A percentile compares a stretch with the other conserved stretches of the same genome.
These are phyloP conservation scores for Andrena chrysosceles DNA, from an alignment of 2,888 invertebrate species.

Conservation along the genomic window DNA sequence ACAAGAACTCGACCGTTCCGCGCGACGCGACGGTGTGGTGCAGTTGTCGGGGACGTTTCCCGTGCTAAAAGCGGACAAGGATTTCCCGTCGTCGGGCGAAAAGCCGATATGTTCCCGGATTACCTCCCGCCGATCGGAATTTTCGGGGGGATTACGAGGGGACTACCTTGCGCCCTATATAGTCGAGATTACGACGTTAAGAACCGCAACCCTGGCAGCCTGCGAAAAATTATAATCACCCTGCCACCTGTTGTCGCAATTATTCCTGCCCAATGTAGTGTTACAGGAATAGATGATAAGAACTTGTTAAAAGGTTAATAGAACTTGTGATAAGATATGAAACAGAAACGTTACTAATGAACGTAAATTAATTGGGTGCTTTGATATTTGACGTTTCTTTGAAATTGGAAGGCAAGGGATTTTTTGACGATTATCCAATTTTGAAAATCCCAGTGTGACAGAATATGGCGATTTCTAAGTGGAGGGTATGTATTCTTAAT, in stretches of 20 bases:
- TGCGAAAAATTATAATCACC: constrained; percentile 47
- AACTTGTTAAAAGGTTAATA: too few relatives aligned
- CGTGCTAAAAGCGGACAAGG: constrained; percentile 41
- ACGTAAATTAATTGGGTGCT: too few relatives aligned
- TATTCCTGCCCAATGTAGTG: not conserved
- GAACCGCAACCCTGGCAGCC: constrained; percentile 12
- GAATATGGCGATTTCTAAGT: too few relatives aligned
- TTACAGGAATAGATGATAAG: too few relatives aligned
- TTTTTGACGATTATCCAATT: too few relatives aligned
- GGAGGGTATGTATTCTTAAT: too few relatives aligned
- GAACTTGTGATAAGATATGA: too few relatives aligned
- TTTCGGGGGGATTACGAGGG: constrained; percentile 46
- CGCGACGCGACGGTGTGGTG: not conserved
- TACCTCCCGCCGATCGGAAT: constrained; percentile 51
- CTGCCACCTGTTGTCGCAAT: constrained; percentile 53
- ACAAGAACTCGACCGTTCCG: constrained; percentile 26
- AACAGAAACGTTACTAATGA: too few relatives aligned
- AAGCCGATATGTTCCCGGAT: constrained; percentile 55
- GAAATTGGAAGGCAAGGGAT: too few relatives aligned
- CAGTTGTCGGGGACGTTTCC: constrained; percentile 23
- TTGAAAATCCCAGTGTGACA: too few relatives aligned
- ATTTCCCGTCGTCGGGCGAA: constrained; percentile 43
- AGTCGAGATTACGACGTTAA: constrained; percentile 38
- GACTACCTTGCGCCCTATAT: constrained; percentile 15
- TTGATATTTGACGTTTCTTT: too few relatives aligned